Evolutionary conservation across 2,113 vertebrate species (phyloP).

Genomic region (Hippocampus abdominalis): DNA sequence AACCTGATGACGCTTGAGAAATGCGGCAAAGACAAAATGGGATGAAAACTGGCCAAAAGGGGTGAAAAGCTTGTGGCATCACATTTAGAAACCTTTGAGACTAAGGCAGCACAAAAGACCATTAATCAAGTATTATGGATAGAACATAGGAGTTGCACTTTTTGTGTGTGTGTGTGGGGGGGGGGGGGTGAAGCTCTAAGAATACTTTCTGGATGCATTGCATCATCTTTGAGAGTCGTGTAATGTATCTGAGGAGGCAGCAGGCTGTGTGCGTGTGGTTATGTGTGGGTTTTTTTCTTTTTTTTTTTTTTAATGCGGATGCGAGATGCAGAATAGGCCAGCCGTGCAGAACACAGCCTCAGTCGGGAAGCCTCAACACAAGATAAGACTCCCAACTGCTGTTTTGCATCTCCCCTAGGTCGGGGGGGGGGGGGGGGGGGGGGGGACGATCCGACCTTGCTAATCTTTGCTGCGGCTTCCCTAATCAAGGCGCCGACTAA

Average conservation of each 20-base stretch:
- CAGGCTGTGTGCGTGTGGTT: not conserved
- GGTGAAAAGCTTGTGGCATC: no score
- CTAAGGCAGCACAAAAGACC: no score
- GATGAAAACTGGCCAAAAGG: no score
- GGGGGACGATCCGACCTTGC: constrained; percentile 51
- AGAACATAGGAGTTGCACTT: no score
- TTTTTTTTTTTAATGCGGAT: constrained; percentile 42
- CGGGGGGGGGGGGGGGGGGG: no score
- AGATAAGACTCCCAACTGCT: constrained; percentile 53
- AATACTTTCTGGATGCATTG: not conserved
- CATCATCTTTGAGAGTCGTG: not conserved
- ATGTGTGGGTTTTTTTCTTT: not conserved
- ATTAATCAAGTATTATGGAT: no score
- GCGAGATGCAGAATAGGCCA: constrained; percentile 46
- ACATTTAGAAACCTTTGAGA: no score
- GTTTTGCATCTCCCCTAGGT: constrained; percentile 55
- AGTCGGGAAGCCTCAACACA: constrained; percentile 31
- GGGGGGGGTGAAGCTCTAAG: not conserved
- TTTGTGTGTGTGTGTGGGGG: no score
- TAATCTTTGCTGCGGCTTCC: constrained; percentile 57
- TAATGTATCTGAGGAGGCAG: constrained; percentile 13
- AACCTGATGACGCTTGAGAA: no score
- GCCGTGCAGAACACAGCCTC: constrained; percentile 35
- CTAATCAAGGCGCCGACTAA: constrained; percentile 65
- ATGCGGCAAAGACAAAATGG: no score